These are phyloP conservation scores for Onychomys arenicola DNA, from an alignment of 2,797 vertebrate genomes.

Conservation along the genomic window DNA sequence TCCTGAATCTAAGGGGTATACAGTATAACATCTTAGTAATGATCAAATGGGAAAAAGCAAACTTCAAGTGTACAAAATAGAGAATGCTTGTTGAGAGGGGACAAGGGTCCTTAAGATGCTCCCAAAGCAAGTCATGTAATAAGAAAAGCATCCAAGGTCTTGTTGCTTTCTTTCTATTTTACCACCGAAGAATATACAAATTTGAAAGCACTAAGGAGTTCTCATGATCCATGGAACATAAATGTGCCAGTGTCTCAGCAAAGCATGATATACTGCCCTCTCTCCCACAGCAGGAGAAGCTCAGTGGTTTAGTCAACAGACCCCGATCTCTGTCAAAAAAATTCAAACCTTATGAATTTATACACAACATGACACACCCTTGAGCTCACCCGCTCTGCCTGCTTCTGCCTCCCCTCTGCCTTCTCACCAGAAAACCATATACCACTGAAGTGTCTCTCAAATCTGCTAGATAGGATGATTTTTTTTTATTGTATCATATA, in stretches of 20 bases:
- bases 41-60: background rate
- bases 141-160: slow-evolving; percentile 37
- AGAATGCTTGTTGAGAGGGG: background rate
- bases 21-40: background rate
- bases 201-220: slow-evolving; percentile 61
- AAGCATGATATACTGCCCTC: slow-evolving; percentile 8
- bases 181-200: slow-evolving; percentile 44
- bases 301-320: slow-evolving; percentile 16
- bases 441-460: slow-evolving; percentile 26
- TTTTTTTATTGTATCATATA: slow-evolving; percentile 49
- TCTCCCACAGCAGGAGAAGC: background rate
- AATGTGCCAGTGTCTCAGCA: slow-evolving; percentile 52
- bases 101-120: background rate
- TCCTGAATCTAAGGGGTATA: background rate
- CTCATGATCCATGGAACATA: slow-evolving; percentile 64
- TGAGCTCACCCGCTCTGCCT: background rate
- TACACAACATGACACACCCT: background rate
- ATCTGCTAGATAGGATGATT: background rate
- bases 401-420: background rate
- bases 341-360: slow-evolving; percentile 20
- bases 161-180: slow-evolving; percentile 18
- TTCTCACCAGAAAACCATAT: background rate
- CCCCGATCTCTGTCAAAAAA: slow-evolving; percentile 59
- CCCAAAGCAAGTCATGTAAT: background rate
- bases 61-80: slow-evolving; percentile 10